Conservation (phyloP, 2,888 invertebrate species). For the Acleris literana region DNA sequence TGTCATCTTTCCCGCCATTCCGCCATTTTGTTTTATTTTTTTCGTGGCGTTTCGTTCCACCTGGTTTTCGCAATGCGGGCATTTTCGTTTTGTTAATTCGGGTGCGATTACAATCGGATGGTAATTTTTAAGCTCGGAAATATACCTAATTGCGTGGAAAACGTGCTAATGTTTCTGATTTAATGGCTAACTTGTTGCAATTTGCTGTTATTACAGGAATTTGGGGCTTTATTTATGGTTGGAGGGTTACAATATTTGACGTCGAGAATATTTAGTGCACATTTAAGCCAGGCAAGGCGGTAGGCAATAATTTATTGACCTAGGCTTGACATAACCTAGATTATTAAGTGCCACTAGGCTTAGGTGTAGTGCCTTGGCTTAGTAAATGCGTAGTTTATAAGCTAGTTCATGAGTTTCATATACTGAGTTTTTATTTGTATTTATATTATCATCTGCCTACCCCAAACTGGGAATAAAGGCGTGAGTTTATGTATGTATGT, state of each 20-base stretch:
- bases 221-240: slow-evolving; percentile 25
- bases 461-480: too few relatives aligned
- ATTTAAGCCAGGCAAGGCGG: background rate
- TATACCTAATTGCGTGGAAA: slow-evolving; percentile 34
- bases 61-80: slow-evolving; percentile 39
- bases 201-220: slow-evolving; percentile 27
- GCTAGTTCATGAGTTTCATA: background rate
- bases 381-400: background rate
- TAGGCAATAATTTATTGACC: slow-evolving; percentile 19
- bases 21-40: slow-evolving; percentile 31
- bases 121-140: slow-evolving; percentile 32
- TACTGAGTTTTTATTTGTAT: too few relatives aligned
- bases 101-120: slow-evolving; percentile 32
- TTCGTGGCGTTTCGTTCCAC: slow-evolving; percentile 32
- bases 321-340: slow-evolving; percentile 6
- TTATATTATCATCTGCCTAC: too few relatives aligned
- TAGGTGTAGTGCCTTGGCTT: background rate
- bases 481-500: too few relatives aligned
- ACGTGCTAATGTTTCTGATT: slow-evolving; percentile 34
- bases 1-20: slow-evolving; percentile 34
- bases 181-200: slow-evolving; percentile 26
- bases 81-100: slow-evolving; percentile 34
- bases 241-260: slow-evolving; percentile 10
- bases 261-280: background rate
- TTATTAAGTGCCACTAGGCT: slow-evolving; percentile 8